A percentile compares a stretch with the other conserved stretches of the same genome.
Evolutionary conservation across 2,888 invertebrate genomes (phyloP).

Genomic region (Eupithecia centaureata): DNA sequence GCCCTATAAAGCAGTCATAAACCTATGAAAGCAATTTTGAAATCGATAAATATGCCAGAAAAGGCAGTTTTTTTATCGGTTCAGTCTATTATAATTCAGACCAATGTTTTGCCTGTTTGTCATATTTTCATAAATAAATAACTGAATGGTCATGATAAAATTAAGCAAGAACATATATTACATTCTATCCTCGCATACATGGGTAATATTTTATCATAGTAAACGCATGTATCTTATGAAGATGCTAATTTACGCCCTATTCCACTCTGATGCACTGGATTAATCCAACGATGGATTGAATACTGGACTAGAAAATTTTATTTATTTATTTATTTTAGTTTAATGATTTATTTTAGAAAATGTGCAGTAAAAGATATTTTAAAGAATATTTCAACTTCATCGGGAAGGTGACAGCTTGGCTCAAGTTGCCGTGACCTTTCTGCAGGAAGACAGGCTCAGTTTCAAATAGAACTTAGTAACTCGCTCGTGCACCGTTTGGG

Average conservation of each 20-base stretch:
- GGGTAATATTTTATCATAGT: no score
- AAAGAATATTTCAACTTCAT: not conserved
- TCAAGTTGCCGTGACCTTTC: not conserved
- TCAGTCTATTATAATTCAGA: not conserved
- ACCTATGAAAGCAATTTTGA: not conserved
- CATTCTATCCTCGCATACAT: no score
- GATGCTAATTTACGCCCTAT: no score
- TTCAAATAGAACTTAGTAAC: constrained; percentile 1
- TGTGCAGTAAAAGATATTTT: not conserved
- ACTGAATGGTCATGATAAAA: not conserved
- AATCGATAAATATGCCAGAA: not conserved
- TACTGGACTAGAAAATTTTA: no score
- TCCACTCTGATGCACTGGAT: no score
- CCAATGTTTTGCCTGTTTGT: not conserved
- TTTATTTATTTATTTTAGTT: no score
- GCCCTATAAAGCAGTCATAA: no score
- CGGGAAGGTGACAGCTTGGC: not conserved
- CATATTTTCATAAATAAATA: not conserved
- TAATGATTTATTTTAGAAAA: no score
- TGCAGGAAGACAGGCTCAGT: not conserved
- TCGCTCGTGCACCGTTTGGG: not conserved
- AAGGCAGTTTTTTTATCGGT: not conserved
- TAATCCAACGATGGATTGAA: no score
- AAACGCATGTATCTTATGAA: no score
- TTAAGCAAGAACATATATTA: not conserved